phyloP scores from a whole-genome alignment of 2,888 invertebrate species.

The Mallateleia sp. region DNA sequence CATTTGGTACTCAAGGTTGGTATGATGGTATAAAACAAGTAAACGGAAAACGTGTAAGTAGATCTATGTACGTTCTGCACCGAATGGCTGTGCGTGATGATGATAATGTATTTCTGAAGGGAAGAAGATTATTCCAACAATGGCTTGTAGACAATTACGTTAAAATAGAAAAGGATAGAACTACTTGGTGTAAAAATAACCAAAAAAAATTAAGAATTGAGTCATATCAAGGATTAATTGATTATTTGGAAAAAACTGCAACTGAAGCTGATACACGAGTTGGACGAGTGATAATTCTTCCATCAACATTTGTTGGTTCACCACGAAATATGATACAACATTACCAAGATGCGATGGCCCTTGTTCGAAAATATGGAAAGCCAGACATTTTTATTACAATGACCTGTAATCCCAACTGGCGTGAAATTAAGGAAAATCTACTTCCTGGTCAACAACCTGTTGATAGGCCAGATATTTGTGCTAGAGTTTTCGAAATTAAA shows the following conservation, averaged over 20 bases:
- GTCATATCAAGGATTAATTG: background rate
- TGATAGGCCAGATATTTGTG: background rate
- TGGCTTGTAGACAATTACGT: background rate
- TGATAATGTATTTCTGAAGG: background rate
- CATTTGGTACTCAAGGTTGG: conserved; percentile 1
- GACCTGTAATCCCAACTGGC: background rate
- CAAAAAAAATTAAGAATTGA: background rate
- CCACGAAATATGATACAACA: background rate
- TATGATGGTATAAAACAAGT: background rate
- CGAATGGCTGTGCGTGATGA: background rate
- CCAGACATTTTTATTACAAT: background rate
- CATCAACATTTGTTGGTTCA: background rate
- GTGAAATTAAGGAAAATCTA: background rate
- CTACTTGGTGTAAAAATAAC: background rate
- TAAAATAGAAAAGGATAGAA: background rate
- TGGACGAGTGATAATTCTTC: background rate
- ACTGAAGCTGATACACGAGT: background rate
- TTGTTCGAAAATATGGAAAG: background rate
- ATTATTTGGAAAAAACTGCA: background rate
- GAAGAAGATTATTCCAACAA: background rate
- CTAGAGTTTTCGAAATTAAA: conserved; percentile 1
- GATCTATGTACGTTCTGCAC: background rate
- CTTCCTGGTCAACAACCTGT: background rate
- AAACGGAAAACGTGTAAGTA: background rate
- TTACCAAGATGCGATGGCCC: background rate